phyloP scores from a whole-genome alignment of 2,113 vertebrate genomes.

The Leptocoma aspasia region DNA sequence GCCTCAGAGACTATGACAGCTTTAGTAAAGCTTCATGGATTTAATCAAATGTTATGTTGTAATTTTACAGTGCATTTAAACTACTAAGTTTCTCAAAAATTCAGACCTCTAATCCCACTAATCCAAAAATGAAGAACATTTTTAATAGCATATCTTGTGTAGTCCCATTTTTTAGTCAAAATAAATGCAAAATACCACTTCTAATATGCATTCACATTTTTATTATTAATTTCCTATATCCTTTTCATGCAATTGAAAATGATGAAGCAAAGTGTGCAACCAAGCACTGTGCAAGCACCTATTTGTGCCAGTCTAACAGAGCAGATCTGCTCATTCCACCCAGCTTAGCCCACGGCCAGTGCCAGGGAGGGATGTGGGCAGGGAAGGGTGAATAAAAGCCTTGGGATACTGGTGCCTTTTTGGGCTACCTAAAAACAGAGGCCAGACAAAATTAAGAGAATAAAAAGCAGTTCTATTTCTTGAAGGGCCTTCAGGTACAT shows the following conservation, averaged over 20 bases:
- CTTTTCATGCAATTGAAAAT: background rate
- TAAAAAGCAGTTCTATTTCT: background rate
- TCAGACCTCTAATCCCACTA: constrained; percentile 3
- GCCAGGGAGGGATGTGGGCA: background rate
- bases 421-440: background rate
- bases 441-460: background rate
- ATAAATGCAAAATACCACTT: background rate
- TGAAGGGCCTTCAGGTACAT: background rate
- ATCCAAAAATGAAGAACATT: background rate
- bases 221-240: background rate
- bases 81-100: background rate
- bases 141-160: background rate
- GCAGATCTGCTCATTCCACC: background rate
- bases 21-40: constrained; percentile 18
- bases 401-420: background rate
- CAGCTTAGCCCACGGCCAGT: background rate
- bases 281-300: background rate
- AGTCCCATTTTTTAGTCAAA: background rate
- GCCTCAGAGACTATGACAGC: background rate
- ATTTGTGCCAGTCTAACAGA: background rate
- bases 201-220: background rate
- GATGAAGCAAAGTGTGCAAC: background rate
- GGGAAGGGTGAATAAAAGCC: background rate
- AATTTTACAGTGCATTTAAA: constrained; percentile 17
- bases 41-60: background rate